Percentiles rank a stretch among this genome's conserved stretches.
Evolutionary conservation across 2,888 invertebrate species (phyloP).

Genomic region (Patella pellucida): DNA sequence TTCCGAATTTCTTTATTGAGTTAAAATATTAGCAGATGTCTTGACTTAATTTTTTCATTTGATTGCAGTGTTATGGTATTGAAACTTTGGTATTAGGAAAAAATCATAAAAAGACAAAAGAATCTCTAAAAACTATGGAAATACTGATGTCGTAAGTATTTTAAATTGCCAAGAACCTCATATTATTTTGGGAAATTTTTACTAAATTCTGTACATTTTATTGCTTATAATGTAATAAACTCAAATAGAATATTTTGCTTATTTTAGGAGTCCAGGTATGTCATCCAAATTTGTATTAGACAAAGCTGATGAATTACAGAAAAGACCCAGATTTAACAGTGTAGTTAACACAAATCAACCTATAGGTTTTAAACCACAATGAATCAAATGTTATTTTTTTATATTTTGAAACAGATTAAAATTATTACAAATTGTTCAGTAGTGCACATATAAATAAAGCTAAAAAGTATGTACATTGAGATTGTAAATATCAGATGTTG

Average conservation of each 20-base stretch:
- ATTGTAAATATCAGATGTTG: no score
- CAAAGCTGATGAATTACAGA: slow-evolving; percentile 62
- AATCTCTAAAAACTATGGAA: slow-evolving; percentile 67
- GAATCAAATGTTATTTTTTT: no score
- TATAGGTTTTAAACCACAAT: background rate
- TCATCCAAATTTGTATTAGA: slow-evolving; percentile 63
- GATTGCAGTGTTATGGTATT: slow-evolving; percentile 65
- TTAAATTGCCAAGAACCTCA: no score
- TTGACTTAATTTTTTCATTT: background rate
- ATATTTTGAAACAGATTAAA: no score
- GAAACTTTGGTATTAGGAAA: slow-evolving; percentile 63
- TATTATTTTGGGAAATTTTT: no score
- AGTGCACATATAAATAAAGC: no score
- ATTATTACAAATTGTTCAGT: no score
- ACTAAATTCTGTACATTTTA: no score
- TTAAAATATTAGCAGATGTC: background rate
- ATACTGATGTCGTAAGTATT: slow-evolving; percentile 67
- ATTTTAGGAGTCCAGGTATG: slow-evolving; percentile 60
- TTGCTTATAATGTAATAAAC: no score
- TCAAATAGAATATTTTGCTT: slow-evolving; percentile 13
- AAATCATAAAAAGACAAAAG: slow-evolving; percentile 64
- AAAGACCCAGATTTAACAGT: slow-evolving; percentile 64
- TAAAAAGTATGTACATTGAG: no score
- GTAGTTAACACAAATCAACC: slow-evolving; percentile 27
- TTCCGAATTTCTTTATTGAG: no score